phyloP scores from a whole-genome alignment of 2,113 vertebrate genomes.

The Philantomba maxwellii region DNA sequence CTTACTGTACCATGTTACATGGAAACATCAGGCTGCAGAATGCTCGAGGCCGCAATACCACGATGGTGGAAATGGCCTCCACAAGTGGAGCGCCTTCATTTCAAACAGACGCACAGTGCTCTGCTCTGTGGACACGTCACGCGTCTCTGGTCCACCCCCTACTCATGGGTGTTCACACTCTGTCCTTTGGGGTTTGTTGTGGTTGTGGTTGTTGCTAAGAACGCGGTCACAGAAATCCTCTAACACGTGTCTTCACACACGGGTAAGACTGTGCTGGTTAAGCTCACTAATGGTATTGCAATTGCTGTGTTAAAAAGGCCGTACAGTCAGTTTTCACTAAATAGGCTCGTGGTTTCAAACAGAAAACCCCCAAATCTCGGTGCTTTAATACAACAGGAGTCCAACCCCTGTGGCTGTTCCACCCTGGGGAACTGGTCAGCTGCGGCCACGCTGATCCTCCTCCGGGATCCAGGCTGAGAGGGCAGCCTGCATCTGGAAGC shows the following conservation, averaged over 20 bases:
- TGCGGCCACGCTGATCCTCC: fast-evolving
- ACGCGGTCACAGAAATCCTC: background rate
- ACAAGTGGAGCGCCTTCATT: fast-evolving
- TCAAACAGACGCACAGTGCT: fast-evolving
- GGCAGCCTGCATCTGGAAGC: background rate
- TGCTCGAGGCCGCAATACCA: fast-evolving
- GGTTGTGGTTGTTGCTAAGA: background rate
- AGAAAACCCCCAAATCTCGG: background rate
- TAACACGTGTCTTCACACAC: fast-evolving
- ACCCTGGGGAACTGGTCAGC: fast-evolving
- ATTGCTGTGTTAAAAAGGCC: too few relatives aligned
- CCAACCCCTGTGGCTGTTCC: background rate
- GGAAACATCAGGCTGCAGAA: background rate
- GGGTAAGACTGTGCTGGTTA: background rate
- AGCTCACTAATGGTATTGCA: background rate
- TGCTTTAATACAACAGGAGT: background rate
- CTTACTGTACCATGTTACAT: fast-evolving
- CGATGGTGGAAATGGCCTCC: fast-evolving
- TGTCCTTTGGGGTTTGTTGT: background rate
- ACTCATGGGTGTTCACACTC: background rate
- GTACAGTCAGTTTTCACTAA: background rate
- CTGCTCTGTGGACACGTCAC: background rate
- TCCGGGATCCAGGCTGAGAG: background rate
- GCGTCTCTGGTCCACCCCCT: background rate
- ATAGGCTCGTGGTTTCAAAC: background rate